These are phyloP conservation scores for Etheostoma nigrum DNA, from an alignment of 2,797 vertebrate species.

Conservation along the genomic window DNA sequence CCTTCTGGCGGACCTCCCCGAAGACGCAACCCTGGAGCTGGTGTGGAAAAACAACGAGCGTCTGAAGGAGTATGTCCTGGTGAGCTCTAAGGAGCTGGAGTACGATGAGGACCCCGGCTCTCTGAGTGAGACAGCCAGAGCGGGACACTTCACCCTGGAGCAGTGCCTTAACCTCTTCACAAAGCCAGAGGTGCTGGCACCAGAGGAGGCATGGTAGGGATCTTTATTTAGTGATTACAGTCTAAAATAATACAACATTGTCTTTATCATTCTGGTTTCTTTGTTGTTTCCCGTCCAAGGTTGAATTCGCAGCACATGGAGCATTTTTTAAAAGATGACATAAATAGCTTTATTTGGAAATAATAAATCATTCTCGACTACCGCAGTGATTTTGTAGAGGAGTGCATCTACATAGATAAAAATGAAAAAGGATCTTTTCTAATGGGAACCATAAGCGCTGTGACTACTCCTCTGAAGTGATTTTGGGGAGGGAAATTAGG, in stretches of 20 bases:
- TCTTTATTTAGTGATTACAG: not conserved
- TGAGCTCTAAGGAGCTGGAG: slow-evolving; percentile 97
- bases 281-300: not conserved
- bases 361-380: no score
- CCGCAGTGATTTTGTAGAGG: no score
- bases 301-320: not conserved
- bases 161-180: slow-evolving; percentile 99
- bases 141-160: slow-evolving; percentile 97
- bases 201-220: slow-evolving; percentile 96
- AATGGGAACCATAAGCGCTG: no score
- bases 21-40: slow-evolving; percentile 91
- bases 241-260: not conserved
- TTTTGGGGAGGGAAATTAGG: no score
- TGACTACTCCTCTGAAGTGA: no score
- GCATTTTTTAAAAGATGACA: not conserved
- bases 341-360: no score
- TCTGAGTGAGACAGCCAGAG: slow-evolving; percentile 93
- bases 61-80: slow-evolving; percentile 94
- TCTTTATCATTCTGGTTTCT: not conserved
- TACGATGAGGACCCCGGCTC: slow-evolving; percentile 94
- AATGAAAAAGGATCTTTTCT: no score
- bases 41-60: slow-evolving; percentile 99
- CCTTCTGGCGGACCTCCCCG: slow-evolving; percentile 86
- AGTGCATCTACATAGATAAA: no score
- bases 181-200: slow-evolving; percentile 96